Evolutionary conservation across 2,113 vertebrate species (phyloP).

Genomic region (Butastur rufipennis): DNA sequence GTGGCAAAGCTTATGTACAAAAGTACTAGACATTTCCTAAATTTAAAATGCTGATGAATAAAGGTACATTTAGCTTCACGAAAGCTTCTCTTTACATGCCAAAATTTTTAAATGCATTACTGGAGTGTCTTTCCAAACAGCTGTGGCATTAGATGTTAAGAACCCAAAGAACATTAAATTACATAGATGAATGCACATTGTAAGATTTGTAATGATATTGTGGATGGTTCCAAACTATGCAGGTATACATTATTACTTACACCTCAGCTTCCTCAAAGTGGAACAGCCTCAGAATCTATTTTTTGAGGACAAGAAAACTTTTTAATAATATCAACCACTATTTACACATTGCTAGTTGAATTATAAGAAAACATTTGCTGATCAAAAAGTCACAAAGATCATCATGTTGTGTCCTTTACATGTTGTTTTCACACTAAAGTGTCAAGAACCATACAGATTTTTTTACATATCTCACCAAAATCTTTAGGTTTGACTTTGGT

Average conservation of each 20-base stretch:
- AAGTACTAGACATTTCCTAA: not conserved
- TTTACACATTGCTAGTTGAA: not conserved
- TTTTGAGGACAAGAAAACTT: not conserved
- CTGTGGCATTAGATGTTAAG: not conserved
- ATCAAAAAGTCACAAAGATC: not conserved
- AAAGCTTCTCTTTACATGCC: not conserved
- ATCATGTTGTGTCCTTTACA: not conserved
- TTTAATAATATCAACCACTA: not conserved
- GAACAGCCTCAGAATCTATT: not conserved
- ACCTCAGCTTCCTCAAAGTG: not conserved
- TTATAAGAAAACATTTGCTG: not conserved
- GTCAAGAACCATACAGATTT: not conserved
- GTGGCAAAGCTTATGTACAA: not conserved
- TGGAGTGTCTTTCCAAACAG: not conserved
- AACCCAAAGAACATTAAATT: not conserved
- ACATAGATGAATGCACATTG: not conserved
- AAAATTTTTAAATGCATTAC: not conserved
- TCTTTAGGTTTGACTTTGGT: not conserved
- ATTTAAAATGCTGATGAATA: not conserved
- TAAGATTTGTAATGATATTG: not conserved
- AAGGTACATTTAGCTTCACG: not conserved
- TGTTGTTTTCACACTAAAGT: not conserved
- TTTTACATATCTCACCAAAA: not conserved
- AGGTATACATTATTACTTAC: not conserved
- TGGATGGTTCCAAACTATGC: not conserved